A percentile compares a stretch with the other conserved stretches of the same genome.
These are phyloP conservation scores for Sebastes flavidus DNA, from an alignment of 2,797 vertebrate genomes.

Conservation along the genomic window DNA sequence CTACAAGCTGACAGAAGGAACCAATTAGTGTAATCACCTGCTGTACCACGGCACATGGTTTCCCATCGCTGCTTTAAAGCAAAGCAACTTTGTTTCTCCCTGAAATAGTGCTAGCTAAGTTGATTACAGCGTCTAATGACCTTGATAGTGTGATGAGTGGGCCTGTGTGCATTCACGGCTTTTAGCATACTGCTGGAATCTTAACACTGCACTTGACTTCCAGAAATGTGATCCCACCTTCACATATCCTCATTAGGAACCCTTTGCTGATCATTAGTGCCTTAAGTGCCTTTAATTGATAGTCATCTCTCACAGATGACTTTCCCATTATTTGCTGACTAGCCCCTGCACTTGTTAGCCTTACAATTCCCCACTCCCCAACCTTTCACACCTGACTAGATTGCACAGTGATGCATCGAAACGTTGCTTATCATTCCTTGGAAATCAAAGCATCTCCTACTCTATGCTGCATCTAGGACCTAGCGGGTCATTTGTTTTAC, in stretches of 20 bases:
- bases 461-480: neutral
- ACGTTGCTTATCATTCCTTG: constrained; percentile 26
- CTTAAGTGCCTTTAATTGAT: constrained; percentile 86
- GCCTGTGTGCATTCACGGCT: constrained; percentile 57
- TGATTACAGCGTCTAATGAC: constrained; percentile 74
- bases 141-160: constrained; percentile 70
- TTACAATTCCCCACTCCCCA: constrained; percentile 55
- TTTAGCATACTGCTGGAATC: constrained; percentile 71
- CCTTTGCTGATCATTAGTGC: constrained; percentile 80
- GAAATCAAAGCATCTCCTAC: constrained; percentile 28
- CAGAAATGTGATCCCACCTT: constrained; percentile 79
- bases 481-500: constrained; percentile 46
- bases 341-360: constrained; percentile 66
- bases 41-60: constrained; percentile 51
- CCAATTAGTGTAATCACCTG: constrained; percentile 76
- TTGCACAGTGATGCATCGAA: constrained; percentile 41
- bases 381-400: constrained; percentile 45
- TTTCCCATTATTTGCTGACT: constrained; percentile 79
- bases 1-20: constrained; percentile 72
- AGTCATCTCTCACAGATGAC: constrained; percentile 81
- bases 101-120: constrained; percentile 59
- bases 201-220: constrained; percentile 71
- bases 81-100: constrained; percentile 61
- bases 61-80: constrained; percentile 51
- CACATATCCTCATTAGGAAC: constrained; percentile 82